phyloP scores from a whole-genome alignment of 2,888 invertebrate genomes.

The Pherbina coryleti region DNA sequence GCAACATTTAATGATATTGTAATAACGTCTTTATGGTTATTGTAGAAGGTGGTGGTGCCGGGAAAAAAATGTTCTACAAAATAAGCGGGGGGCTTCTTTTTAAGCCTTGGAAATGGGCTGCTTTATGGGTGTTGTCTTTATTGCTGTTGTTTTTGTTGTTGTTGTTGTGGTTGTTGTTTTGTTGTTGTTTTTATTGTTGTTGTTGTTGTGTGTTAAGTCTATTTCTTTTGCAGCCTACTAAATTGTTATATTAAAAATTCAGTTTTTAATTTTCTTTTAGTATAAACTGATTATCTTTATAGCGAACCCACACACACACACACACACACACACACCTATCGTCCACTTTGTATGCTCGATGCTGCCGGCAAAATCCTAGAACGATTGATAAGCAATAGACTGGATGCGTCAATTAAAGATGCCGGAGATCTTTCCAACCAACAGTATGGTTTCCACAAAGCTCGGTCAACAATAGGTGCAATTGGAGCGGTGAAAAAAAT shows the following conservation, averaged over 20 bases:
- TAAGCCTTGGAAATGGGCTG: slow-evolving; percentile 1
- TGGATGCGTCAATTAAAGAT: too few relatives aligned
- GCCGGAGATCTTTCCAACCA: too few relatives aligned
- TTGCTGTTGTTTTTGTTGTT: slow-evolving; percentile 1
- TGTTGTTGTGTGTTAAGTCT: too few relatives aligned
- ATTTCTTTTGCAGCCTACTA: background rate
- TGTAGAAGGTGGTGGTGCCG: slow-evolving; percentile 13
- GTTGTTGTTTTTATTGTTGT: background rate
- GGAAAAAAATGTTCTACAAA: background rate
- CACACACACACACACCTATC: too few relatives aligned
- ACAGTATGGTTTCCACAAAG: too few relatives aligned
- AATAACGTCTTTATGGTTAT: slow-evolving; percentile 28
- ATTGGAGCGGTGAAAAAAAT: too few relatives aligned
- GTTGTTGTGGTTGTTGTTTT: background rate
- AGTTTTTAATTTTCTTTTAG: slow-evolving; percentile 4
- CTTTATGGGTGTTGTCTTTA: background rate
- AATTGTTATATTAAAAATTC: slow-evolving; percentile 8
- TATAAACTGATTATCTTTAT: background rate
- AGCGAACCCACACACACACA: too few relatives aligned
- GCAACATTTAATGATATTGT: slow-evolving; percentile 32
- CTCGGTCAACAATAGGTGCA: too few relatives aligned
- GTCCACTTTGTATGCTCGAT: too few relatives aligned
- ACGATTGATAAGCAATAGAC: too few relatives aligned
- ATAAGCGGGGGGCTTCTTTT: background rate
- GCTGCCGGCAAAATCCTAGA: too few relatives aligned